Evolutionary conservation across 2,888 invertebrate genomes (phyloP).

Genomic region (Chaetogeoica ovagalla): DNA sequence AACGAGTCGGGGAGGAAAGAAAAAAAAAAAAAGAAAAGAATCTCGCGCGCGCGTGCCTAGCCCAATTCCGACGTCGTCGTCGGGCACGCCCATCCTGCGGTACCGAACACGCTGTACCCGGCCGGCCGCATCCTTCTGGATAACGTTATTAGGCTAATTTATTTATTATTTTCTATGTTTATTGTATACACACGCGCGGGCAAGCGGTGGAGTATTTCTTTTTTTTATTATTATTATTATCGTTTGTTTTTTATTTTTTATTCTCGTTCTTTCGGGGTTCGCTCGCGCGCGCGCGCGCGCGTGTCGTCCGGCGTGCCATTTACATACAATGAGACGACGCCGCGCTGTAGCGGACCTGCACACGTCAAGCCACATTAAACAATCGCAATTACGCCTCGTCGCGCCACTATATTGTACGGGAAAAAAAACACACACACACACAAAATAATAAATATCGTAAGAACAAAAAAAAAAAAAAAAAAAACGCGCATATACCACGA

Average conservation of each 20-base stretch:
- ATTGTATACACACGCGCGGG: background rate
- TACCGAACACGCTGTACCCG: constrained; percentile 7
- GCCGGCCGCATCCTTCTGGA: constrained; percentile 39
- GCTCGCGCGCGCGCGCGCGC: constrained; percentile 34
- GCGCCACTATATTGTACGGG: constrained; percentile 19
- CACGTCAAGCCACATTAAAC: constrained; percentile 45
- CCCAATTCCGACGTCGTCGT: constrained; percentile 45
- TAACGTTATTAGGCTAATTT: constrained; percentile 48
- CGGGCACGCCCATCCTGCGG: constrained; percentile 51
- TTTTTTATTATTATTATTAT: constrained; percentile 44
- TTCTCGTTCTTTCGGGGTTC: constrained; percentile 45
- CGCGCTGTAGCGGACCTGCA: no score
- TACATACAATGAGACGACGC: constrained; percentile 45
- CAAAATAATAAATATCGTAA: background rate
- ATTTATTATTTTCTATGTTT: constrained; percentile 31
- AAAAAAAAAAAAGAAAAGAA: background rate
- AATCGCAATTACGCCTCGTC: constrained; percentile 49
- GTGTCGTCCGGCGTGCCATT: constrained; percentile 12
- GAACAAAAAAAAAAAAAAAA: no score
- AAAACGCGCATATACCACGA: no score
- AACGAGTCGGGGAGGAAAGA: background rate
- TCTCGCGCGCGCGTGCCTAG: constrained; percentile 35
- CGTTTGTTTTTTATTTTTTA: constrained; percentile 49
- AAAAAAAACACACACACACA: background rate
- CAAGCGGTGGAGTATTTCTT: no score